Evolutionary conservation across 2,797 vertebrate genomes (phyloP).

Genomic region (Cetoscarus ocellatus): DNA sequence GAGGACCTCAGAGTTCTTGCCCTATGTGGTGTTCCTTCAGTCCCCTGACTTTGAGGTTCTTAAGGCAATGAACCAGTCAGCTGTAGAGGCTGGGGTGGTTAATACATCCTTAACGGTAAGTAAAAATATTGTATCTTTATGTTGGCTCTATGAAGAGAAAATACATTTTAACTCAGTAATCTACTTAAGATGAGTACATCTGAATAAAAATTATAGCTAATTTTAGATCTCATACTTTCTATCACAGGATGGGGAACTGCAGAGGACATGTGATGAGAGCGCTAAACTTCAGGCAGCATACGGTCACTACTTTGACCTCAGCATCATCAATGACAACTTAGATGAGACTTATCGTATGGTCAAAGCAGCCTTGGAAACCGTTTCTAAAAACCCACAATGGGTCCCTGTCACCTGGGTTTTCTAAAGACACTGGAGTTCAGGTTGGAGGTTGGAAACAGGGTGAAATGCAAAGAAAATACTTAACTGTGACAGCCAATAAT

Average conservation of each 20-base stretch:
- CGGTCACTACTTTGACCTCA: conserved; percentile 95
- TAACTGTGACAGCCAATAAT: too few relatives aligned
- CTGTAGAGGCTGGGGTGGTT: conserved; percentile 88
- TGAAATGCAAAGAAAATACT: too few relatives aligned
- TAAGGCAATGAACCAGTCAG: conserved; percentile 91
- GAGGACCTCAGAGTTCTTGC: conserved; percentile 94
- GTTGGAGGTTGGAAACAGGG: too few relatives aligned
- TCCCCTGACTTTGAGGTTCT: conserved; percentile 92
- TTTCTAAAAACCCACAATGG: conserved; percentile 92
- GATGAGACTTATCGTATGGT: conserved; percentile 91
- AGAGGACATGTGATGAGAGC: conserved; percentile 91
- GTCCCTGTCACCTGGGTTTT: conserved; percentile 97
- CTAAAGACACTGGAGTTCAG: conserved; percentile 58
- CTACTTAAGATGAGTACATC: too few relatives aligned
- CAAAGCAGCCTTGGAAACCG: conserved; percentile 88
- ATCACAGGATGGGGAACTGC: conserved; percentile 89
- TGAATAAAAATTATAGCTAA: too few relatives aligned
- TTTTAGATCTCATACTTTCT: not conserved
- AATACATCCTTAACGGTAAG: conserved; percentile 91
- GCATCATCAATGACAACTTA: conserved; percentile 91
- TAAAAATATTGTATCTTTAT: not conserved
- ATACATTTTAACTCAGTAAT: not conserved
- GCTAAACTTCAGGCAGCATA: conserved; percentile 90
- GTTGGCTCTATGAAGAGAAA: not conserved
- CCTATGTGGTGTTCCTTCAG: conserved; percentile 95